Percentiles rank a stretch among this genome's conserved stretches.
Conservation (phyloP, 2,888 invertebrate genomes). For the Xylota sylvarum region DNA sequence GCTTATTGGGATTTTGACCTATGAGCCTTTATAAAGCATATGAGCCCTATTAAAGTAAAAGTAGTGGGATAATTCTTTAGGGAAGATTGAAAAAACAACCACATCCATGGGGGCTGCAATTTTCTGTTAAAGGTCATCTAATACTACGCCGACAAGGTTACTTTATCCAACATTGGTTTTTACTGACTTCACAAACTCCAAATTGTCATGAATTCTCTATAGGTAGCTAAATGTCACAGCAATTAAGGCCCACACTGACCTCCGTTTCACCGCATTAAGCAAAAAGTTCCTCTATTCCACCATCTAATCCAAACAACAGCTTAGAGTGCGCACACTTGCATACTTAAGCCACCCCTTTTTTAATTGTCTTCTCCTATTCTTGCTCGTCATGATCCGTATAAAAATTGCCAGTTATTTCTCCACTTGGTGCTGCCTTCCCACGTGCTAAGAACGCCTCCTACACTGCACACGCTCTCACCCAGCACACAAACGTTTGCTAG, state of each 20-base stretch:
- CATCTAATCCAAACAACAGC: conserved; percentile 41
- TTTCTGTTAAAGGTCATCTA: too few relatives aligned
- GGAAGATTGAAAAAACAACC: too few relatives aligned
- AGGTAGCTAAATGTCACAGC: conserved; percentile 20
- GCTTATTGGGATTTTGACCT: too few relatives aligned
- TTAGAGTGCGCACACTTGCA: conserved; percentile 41
- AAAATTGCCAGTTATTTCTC: conserved; percentile 68
- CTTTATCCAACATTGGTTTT: not conserved
- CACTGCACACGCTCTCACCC: conserved; percentile 22
- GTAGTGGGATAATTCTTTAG: too few relatives aligned
- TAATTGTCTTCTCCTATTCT: conserved; percentile 61
- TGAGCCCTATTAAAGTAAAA: too few relatives aligned
- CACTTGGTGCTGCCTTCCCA: conserved; percentile 25
- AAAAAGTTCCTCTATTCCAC: too few relatives aligned
- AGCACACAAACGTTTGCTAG: conserved; percentile 40
- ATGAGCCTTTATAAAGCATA: too few relatives aligned
- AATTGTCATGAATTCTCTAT: conserved; percentile 13
- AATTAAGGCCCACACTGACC: conserved; percentile 27
- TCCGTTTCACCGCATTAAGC: not conserved
- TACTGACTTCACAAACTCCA: not conserved
- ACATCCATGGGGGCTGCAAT: too few relatives aligned
- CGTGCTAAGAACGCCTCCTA: conserved; percentile 19
- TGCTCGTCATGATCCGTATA: conserved; percentile 50
- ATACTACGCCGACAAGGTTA: too few relatives aligned
- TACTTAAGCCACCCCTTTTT: conserved; percentile 58